Percentiles rank a stretch among this genome's conserved stretches.
phyloP scores from a whole-genome alignment of 1,140 invertebrate genomes.

The Drosophila lini region DNA sequence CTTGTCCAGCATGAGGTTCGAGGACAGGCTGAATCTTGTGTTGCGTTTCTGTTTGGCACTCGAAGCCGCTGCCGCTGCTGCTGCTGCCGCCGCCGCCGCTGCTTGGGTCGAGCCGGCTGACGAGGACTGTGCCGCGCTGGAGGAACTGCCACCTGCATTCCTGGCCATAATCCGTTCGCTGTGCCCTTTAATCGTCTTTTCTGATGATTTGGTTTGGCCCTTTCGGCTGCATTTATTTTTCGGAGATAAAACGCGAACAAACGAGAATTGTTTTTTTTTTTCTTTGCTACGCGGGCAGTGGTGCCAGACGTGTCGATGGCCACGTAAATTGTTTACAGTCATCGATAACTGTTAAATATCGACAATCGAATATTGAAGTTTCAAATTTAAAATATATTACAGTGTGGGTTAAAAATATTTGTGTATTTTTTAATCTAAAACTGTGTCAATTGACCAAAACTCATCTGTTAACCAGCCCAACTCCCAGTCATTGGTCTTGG shows the following conservation, averaged over 20 bases:
- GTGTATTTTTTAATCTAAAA: background rate
- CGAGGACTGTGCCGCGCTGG: constrained; percentile 9
- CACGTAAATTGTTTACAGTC: constrained; percentile 9
- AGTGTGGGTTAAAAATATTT: background rate
- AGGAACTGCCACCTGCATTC: constrained; percentile 35
- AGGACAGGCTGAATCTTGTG: constrained; percentile 51
- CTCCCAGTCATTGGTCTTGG: background rate
- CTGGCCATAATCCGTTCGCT: constrained; percentile 37
- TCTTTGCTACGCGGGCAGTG: background rate
- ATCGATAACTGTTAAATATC: background rate
- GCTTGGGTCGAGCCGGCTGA: constrained; percentile 21
- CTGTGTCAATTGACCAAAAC: constrained; percentile 1
- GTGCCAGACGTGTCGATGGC: constrained; percentile 8
- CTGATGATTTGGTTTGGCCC: background rate
- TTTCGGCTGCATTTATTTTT: background rate
- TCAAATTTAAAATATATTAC: too few relatives aligned
- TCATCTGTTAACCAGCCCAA: constrained; percentile 4
- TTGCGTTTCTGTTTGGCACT: constrained; percentile 57
- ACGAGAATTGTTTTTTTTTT: constrained; percentile 4
- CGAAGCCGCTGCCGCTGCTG: constrained; percentile 42
- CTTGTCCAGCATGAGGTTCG: constrained; percentile 71
- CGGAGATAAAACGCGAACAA: background rate
- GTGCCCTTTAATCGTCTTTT: background rate
- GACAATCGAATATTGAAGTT: background rate
- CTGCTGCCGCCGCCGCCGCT: constrained; percentile 11